Percentiles rank a stretch among this genome's conserved stretches.
These are phyloP conservation scores for Ceyx erithaca DNA, from an alignment of 2,797 vertebrate genomes.

Conservation along the genomic window DNA sequence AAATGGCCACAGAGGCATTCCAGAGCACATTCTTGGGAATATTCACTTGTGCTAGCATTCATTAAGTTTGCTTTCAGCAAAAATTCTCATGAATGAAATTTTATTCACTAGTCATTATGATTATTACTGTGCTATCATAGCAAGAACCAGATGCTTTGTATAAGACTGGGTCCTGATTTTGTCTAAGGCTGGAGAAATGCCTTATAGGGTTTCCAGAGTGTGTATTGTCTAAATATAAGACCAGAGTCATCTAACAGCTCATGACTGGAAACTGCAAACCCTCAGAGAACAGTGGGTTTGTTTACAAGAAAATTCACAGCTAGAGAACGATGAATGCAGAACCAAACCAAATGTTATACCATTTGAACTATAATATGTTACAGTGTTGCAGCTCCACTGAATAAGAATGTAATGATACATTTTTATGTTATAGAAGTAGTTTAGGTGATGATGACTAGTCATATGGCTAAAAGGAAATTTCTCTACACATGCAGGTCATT, in stretches of 20 bases:
- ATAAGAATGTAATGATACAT: background rate
- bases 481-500: background rate
- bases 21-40: constrained; percentile 49
- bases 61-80: constrained; percentile 60
- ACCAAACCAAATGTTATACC: background rate
- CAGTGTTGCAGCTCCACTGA: background rate
- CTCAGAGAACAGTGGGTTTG: constrained; percentile 26
- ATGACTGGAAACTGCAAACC: background rate
- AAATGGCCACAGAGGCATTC: constrained; percentile 62
- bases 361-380: background rate
- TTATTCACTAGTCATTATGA: constrained; percentile 46
- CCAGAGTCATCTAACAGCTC: background rate
- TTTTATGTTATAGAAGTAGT: background rate
- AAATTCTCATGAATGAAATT: constrained; percentile 61
- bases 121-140: constrained; percentile 35
- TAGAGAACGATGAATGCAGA: background rate
- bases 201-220: constrained; percentile 5
- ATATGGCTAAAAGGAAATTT: background rate
- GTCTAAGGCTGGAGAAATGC: constrained; percentile 29
- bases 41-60: constrained; percentile 39
- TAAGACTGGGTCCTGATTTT: constrained; percentile 12
- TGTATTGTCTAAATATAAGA: constrained; percentile 31
- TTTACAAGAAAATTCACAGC: constrained; percentile 20
- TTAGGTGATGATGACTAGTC: background rate
- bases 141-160: background rate